These are phyloP conservation scores for Torymus tubicola DNA, from an alignment of 2,888 invertebrate genomes.

Conservation along the genomic window DNA sequence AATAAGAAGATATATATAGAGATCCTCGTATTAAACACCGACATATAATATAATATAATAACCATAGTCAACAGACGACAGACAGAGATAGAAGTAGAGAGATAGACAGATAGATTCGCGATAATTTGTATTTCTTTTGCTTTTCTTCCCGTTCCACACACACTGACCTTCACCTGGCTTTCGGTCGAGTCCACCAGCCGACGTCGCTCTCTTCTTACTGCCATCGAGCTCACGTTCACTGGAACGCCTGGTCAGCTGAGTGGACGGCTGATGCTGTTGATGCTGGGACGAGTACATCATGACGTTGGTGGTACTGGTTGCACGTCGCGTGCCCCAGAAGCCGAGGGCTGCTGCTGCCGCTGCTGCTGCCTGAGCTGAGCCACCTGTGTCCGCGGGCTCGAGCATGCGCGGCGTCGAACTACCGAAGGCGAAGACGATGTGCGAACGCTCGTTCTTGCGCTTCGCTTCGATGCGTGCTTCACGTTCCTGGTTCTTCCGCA, in stretches of 20 bases:
- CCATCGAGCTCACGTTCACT: conserved; percentile 89
- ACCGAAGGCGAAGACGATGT: conserved; percentile 91
- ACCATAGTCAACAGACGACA: neutral
- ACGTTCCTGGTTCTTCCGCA: conserved; percentile 90
- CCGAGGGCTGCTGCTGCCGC: conserved; percentile 68
- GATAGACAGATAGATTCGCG: too few relatives aligned
- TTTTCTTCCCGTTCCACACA: neutral
- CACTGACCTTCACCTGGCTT: conserved; percentile 78
- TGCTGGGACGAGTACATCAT: conserved; percentile 78
- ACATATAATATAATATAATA: too few relatives aligned
- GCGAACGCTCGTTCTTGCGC: conserved; percentile 85
- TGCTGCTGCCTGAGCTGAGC: conserved; percentile 64
- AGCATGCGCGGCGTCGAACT: conserved; percentile 93
- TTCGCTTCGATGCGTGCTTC: conserved; percentile 89
- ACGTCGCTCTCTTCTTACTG: conserved; percentile 86
- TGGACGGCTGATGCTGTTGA: too few relatives aligned
- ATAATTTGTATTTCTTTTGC: too few relatives aligned
- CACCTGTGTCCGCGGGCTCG: conserved; percentile 88
- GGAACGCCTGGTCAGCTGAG: conserved; percentile 85
- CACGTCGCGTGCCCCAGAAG: conserved; percentile 92
- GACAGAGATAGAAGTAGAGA: neutral
- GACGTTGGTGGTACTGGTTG: conserved; percentile 93
- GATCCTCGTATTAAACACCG: too few relatives aligned
- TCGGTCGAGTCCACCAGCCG: conserved; percentile 84
- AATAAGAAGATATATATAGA: too few relatives aligned